Percentiles rank a stretch among this genome's conserved stretches.
These are phyloP conservation scores for Siniperca knerii DNA, from an alignment of 2,113 vertebrate species.

Conservation along the genomic window DNA sequence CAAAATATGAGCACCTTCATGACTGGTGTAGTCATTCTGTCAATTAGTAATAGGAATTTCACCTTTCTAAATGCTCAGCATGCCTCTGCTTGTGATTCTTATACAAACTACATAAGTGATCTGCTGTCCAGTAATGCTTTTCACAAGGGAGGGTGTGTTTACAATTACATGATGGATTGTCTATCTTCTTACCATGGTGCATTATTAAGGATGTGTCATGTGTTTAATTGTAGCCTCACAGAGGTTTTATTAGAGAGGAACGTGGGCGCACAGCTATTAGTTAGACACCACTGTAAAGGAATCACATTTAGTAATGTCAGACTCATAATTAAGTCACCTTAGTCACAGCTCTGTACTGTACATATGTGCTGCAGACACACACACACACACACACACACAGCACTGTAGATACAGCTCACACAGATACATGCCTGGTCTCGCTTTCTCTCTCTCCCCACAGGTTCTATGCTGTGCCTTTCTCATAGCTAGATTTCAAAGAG, in stretches of 20 bases:
- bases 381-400: slow-evolving; percentile 9
- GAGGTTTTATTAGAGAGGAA: slow-evolving; percentile 63
- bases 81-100: slow-evolving; percentile 51
- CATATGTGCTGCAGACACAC: slow-evolving; percentile 5
- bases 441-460: slow-evolving; percentile 33
- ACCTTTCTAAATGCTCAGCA: slow-evolving; percentile 29
- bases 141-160: slow-evolving; percentile 49
- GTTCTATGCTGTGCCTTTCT: slow-evolving; percentile 26
- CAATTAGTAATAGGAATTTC: slow-evolving; percentile 1
- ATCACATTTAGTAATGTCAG: slow-evolving; percentile 68
- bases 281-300: slow-evolving; percentile 68
- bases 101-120: slow-evolving; percentile 60
- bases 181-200: slow-evolving; percentile 43
- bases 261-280: slow-evolving; percentile 62
- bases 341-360: slow-evolving; percentile 54
- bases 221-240: slow-evolving; percentile 61
- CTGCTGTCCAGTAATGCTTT: slow-evolving; percentile 46
- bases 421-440: slow-evolving; percentile 37
- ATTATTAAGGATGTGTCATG: slow-evolving; percentile 69
- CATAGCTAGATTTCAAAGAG: slow-evolving; percentile 56
- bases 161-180: slow-evolving; percentile 63
- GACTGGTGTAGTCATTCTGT: neutral
- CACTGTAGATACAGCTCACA: slow-evolving; percentile 2
- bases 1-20: neutral
- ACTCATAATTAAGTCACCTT: slow-evolving; percentile 72